Evolutionary conservation across 2,113 vertebrate species (phyloP), one percentile per base, ranked within the genome.

Genomic region (Centropristis striata): DNA sequence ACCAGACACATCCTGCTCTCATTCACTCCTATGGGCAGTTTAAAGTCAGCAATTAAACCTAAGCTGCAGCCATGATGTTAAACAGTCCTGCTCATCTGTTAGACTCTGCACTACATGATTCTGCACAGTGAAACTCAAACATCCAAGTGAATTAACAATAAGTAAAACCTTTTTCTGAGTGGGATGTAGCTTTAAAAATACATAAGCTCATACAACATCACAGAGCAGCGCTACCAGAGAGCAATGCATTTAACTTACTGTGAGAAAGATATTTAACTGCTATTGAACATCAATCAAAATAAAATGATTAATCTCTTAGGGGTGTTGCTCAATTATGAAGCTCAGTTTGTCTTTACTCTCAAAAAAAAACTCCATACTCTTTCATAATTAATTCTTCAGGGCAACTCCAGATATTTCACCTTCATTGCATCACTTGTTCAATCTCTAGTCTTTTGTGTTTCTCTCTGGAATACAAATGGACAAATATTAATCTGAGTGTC

Each of bases 391-490:
- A 80, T 54, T 77, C 71, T 49, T 49, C 27, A 13, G 32, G 28
- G 11, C 46, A 68, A n/a, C 66, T 67, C 51, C 15, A 53, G 41
- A 75, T 71, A 68, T 87, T 85, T 82, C 46, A 70, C 59, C 61
- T 51, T 42, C 12, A 18, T 88, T 85, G 65, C 55, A 83, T 87
- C 89, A 86, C 47, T 68, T 37, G 39, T 66, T 72, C 36, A 51
- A 58, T 73, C 58, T 50, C 49, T 53, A 27, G 23, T 77, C 47
- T 50, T 25, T 8, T 44, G 14, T 14, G 21, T 73, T 80, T 84
- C 57, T 67, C 50, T 13, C 15, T 39, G 60, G 74, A 78, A 75
- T 57, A 72, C 65, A 57, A 36, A 80, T 63, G 53, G 71, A 83
- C 76, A 88, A 81, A 75, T 49, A 79, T 69, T 25, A 71, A 71